These are phyloP conservation scores for Anthopleura sola DNA, from an alignment of 64 coral and sea anemone genomes.

Conservation along the genomic window DNA sequence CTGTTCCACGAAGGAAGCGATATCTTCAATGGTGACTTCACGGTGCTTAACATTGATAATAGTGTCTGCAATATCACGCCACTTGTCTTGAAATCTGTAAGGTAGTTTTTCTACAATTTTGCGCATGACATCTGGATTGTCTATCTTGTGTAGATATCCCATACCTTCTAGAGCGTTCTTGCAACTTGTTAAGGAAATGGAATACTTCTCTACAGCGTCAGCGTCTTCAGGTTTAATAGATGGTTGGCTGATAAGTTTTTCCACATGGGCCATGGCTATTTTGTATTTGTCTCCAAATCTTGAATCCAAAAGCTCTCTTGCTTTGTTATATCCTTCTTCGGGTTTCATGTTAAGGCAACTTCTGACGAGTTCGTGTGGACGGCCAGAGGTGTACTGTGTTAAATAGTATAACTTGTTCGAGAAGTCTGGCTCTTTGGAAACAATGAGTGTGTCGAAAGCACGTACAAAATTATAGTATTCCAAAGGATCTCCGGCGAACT, in stretches of 20 bases:
- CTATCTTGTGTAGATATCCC: slow-evolving; percentile 39
- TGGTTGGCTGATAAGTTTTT: slow-evolving; percentile 32
- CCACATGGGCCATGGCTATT: slow-evolving; percentile 31
- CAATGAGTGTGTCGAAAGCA: slow-evolving; percentile 50
- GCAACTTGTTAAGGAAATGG: slow-evolving; percentile 27
- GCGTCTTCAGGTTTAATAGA: slow-evolving; percentile 39
- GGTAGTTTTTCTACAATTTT: slow-evolving; percentile 38
- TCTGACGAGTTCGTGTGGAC: slow-evolving; percentile 15
- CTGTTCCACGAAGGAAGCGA: slow-evolving; percentile 33
- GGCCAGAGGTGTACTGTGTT: slow-evolving; percentile 23
- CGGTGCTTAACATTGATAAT: slow-evolving; percentile 14
- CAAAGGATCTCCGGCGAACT: not conserved
- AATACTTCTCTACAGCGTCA: slow-evolving; percentile 32
- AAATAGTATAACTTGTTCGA: slow-evolving; percentile 36
- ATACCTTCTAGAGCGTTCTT: slow-evolving; percentile 36
- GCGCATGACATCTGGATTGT: slow-evolving; percentile 42
- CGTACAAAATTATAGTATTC: slow-evolving; percentile 32
- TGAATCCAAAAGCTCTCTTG: slow-evolving; percentile 24
- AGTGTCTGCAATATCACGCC: slow-evolving; percentile 27
- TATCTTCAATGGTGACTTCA: slow-evolving; percentile 43
- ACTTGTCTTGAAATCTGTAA: slow-evolving; percentile 9
- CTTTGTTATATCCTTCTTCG: slow-evolving; percentile 36
- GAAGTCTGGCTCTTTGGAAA: slow-evolving; percentile 1
- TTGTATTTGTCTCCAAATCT: slow-evolving; percentile 30
- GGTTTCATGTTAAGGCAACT: slow-evolving; percentile 31